Evolutionary conservation across 2,888 invertebrate species (phyloP).

Genomic region (Clivina fossor): DNA sequence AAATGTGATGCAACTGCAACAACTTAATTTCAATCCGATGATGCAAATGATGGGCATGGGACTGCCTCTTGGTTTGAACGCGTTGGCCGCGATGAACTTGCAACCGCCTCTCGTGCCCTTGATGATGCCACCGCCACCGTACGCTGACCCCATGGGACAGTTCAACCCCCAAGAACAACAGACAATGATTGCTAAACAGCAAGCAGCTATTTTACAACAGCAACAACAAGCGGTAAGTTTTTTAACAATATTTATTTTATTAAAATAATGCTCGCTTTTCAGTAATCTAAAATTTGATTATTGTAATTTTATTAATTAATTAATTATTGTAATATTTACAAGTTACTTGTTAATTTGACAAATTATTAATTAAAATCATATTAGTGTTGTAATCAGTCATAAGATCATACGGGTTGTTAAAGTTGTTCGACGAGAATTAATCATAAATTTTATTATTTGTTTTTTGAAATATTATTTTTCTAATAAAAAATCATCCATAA

Average conservation of each 20-base stretch:
- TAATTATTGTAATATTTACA: too few species aligned
- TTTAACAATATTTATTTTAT: constrained; percentile 15
- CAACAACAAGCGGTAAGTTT: constrained; percentile 64
- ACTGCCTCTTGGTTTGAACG: constrained; percentile 76
- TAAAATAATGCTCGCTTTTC: too few species aligned
- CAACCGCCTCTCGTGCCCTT: constrained; percentile 89
- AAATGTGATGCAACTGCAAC: constrained; percentile 81
- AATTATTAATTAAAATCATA: too few species aligned
- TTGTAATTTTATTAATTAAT: too few species aligned
- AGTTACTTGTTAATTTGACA: too few species aligned
- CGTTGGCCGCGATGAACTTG: constrained; percentile 90
- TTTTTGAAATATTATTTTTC: too few species aligned
- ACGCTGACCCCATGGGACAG: constrained; percentile 71
- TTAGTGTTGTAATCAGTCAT: too few species aligned
- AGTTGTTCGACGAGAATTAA: too few species aligned
- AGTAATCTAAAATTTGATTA: too few species aligned
- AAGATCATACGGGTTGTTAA: too few species aligned
- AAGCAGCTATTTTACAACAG: constrained; percentile 68
- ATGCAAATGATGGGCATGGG: constrained; percentile 88
- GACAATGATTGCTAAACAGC: constrained; percentile 68
- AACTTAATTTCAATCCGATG: constrained; percentile 87
- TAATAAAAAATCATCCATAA: too few species aligned
- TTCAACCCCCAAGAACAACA: constrained; percentile 57
- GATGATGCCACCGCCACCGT: constrained; percentile 83
- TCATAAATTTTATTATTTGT: too few species aligned